Percentiles rank a stretch among this genome's conserved stretches.
These are phyloP conservation scores for Pachypsylla venusta DNA, from an alignment of 1,140 invertebrate genomes.

Conservation along the genomic window DNA sequence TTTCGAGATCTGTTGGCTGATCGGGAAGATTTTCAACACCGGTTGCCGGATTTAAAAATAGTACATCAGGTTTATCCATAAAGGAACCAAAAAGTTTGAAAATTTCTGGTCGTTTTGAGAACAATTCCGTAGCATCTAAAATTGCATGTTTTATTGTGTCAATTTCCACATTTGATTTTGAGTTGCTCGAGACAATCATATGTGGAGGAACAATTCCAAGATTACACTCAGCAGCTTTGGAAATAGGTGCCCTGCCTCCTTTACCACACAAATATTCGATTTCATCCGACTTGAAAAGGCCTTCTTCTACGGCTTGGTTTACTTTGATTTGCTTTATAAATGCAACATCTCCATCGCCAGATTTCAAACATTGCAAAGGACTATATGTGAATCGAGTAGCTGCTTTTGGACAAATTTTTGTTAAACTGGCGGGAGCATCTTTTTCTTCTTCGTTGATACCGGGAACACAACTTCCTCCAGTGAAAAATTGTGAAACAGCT, in stretches of 20 bases:
- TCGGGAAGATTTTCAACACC: constrained; percentile 3
- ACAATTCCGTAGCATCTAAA: constrained; percentile 19
- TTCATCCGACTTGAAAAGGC: constrained; percentile 34
- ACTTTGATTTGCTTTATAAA: constrained; percentile 43
- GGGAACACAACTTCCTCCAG: constrained; percentile 27
- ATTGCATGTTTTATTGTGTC: constrained; percentile 25
- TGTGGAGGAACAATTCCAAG: constrained; percentile 36
- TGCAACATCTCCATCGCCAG: constrained; percentile 44
- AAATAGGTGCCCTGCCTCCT: constrained; percentile 30
- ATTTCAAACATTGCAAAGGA: constrained; percentile 39
- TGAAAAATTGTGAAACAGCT: constrained; percentile 36
- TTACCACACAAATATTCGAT: constrained; percentile 44
- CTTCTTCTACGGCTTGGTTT: constrained; percentile 35
- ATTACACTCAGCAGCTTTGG: constrained; percentile 35
- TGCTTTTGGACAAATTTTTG: not conserved
- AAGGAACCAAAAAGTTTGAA: constrained; percentile 27
- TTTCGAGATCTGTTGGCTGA: not conserved
- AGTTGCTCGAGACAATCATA: constrained; percentile 23
- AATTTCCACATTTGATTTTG: constrained; percentile 18
- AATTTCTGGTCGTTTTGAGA: constrained; percentile 22
- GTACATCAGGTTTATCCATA: constrained; percentile 24
- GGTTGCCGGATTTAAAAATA: constrained; percentile 21
- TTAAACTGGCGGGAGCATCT: not conserved
- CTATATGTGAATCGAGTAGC: not conserved
- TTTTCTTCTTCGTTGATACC: not conserved